Base-by-base conservation (phyloP, 2,113 vertebrate genomes). In the Hypanus sabinus region DNA sequence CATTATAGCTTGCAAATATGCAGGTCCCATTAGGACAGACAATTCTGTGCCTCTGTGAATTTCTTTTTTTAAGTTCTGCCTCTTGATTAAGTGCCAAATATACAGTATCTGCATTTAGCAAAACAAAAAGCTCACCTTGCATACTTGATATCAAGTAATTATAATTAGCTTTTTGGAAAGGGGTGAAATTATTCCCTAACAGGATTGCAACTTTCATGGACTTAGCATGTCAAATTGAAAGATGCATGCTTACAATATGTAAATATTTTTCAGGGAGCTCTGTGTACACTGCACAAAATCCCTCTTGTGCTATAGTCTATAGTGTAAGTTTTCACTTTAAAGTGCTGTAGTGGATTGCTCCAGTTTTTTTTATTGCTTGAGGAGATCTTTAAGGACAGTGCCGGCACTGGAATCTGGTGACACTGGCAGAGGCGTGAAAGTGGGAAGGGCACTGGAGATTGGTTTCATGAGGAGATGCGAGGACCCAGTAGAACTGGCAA, bases 391-490 rank as follows among this genome's bases (percentile, higher is more conserved):
- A 27, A 99, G 96, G 1, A 99, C 97, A 1, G 97, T 97, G 38
- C 98, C 98, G 0, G 96, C 98, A 3, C 98, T 99, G 95, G 97
- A 96, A 95, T 98, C 98, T 0, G 98, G 96, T 0, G 97, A 97
- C 94, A 99, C 98, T 0, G 98, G 98, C 95, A 99, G 96, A 14
- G 99, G 99, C 0, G 98, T 99, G 95, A 99, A 99, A 0, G 98
- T 98, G 83, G 99, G 99, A 94, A 99, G 95, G 0, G 97, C 96
- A 6, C 98, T 97, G 0, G 98, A 98, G 95, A 99, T 98, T 94
- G 99, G 98, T 95, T 99, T 99, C 98, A 99, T 97, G 91, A 99
- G 97, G 83, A 99, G 97, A 96, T 99, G 98, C 14, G 97, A 97
- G 1, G 97, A 95, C 90, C 95, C 95, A 10, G 95, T 95, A 0